phyloP scores from a whole-genome alignment of 2,797 vertebrate species.

The Periparus ater region DNA sequence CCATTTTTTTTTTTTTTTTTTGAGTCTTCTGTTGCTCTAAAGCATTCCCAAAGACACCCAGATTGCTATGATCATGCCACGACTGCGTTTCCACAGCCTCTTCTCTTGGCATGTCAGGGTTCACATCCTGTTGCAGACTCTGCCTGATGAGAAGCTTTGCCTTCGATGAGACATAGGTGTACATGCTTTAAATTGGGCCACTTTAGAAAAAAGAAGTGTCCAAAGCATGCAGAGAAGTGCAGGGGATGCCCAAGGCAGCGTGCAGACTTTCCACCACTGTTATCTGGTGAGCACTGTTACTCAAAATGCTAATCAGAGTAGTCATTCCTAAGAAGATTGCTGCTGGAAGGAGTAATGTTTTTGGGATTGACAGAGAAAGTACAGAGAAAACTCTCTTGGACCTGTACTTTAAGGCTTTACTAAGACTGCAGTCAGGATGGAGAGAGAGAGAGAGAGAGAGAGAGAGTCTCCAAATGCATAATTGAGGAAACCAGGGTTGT shows the following conservation, averaged over 20 bases:
- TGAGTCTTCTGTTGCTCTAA: neutral
- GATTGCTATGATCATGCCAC: neutral
- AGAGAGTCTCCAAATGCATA: neutral
- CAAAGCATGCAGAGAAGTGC: neutral
- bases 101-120: neutral
- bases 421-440: neutral
- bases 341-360: neutral
- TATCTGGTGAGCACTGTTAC: neutral
- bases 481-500: neutral
- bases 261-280: neutral
- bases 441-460: neutral
- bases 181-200: neutral
- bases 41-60: neutral
- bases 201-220: neutral
- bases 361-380: neutral
- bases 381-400: neutral
- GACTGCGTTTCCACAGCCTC: neutral
- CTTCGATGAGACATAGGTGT: neutral
- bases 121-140: neutral
- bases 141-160: neutral
- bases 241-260: neutral
- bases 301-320: neutral
- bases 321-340: neutral
- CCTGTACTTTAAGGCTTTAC: neutral
- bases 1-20: neutral